These are phyloP conservation scores for Notechis scutatus DNA, from an alignment of 2,113 vertebrate genomes.

Conservation along the genomic window DNA sequence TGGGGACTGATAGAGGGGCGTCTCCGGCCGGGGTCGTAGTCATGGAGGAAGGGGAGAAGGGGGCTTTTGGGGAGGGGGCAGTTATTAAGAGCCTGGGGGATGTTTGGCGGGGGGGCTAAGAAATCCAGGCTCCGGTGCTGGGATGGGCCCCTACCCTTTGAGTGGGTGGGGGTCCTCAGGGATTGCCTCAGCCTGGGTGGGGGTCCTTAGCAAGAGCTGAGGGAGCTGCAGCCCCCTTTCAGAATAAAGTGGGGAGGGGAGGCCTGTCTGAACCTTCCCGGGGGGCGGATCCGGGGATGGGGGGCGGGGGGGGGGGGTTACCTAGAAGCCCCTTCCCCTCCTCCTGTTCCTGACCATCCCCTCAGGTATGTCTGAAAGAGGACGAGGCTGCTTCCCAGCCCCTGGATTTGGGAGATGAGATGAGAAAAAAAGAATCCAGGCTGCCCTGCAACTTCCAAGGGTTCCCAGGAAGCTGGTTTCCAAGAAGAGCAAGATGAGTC, in stretches of 20 bases:
- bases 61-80: background rate
- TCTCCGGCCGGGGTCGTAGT: background rate
- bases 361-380: background rate
- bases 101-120: background rate
- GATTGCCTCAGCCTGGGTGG: background rate
- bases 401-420: background rate
- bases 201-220: background rate
- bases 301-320: rapidly evolving
- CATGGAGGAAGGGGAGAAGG: too few relatives aligned
- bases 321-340: background rate
- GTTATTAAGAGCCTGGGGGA: background rate
- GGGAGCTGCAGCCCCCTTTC: background rate
- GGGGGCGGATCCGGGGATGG: background rate
- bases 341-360: background rate
- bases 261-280: background rate
- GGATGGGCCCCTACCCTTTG: background rate
- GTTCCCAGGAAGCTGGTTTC: background rate
- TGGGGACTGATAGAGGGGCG: background rate
- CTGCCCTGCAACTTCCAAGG: background rate
- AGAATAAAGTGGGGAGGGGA: background rate
- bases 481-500: background rate
- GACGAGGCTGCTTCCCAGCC: background rate
- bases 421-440: background rate
- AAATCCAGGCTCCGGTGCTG: background rate
- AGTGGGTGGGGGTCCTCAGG: background rate